Evolutionary conservation across 2,113 vertebrate species (phyloP).

Genomic region (Oxyruncus cristatus): DNA sequence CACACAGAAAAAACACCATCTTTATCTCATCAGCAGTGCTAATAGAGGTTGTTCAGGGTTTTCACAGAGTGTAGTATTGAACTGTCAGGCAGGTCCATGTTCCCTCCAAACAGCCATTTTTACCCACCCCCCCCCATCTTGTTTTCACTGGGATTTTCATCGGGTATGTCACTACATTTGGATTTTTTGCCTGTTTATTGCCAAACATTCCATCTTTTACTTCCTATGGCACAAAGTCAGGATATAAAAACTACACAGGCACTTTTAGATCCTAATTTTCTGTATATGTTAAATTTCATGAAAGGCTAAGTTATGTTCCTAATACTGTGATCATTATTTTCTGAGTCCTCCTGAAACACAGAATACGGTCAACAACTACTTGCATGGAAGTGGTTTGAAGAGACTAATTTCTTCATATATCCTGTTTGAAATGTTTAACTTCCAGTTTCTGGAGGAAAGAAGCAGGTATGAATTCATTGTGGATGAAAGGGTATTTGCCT

Average conservation of each 20-base stretch:
- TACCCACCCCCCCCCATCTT: not conserved
- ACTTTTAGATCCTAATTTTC: not conserved
- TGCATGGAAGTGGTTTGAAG: not conserved
- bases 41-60: not conserved
- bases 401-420: not conserved
- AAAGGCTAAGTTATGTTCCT: not conserved
- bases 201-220: not conserved
- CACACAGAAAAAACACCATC: not conserved
- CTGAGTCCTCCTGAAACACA: not conserved
- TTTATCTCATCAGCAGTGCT: slow-evolving; percentile 1
- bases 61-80: not conserved
- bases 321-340: not conserved
- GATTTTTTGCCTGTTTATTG: not conserved
- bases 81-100: not conserved
- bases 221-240: not conserved
- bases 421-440: not conserved
- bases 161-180: not conserved
- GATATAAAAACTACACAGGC: not conserved
- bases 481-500: not conserved
- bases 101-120: not conserved
- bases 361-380: not conserved
- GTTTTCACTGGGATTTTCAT: not conserved
- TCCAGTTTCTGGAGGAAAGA: not conserved
- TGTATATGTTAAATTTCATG: not conserved
- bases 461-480: not conserved